Conservation (phyloP, 1,140 invertebrate genomes). For the Daktulosphaira vitifoliae region DNA sequence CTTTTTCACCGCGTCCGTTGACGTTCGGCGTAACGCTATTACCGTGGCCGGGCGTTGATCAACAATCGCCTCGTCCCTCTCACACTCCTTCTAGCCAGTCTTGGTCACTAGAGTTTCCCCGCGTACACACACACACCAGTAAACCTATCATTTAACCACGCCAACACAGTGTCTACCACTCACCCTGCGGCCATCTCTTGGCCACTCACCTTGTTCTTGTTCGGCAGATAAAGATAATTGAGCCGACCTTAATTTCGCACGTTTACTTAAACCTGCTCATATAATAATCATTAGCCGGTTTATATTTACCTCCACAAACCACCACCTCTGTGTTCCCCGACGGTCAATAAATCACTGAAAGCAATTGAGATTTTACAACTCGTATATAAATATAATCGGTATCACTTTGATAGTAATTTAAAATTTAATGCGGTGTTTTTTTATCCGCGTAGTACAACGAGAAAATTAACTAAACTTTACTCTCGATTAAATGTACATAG, state of each 20-base stretch:
- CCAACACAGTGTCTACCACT: neutral
- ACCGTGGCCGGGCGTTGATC: slow-evolving; percentile 19
- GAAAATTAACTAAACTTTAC: too few species aligned
- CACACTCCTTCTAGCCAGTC: too few species aligned
- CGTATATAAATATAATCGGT: too few species aligned
- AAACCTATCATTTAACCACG: slow-evolving; percentile 18
- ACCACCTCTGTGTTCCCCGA: too few species aligned
- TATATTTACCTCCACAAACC: neutral
- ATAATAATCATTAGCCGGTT: slow-evolving; percentile 8
- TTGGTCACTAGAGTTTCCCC: too few species aligned
- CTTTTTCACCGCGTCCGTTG: neutral
- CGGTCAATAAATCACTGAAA: too few species aligned
- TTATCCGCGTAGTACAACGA: too few species aligned
- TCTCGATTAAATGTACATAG: too few species aligned
- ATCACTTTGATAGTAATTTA: too few species aligned
- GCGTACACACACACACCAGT: neutral
- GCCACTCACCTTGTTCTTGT: neutral
- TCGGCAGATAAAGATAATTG: slow-evolving; percentile 7
- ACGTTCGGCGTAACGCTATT: neutral
- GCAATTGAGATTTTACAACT: too few species aligned
- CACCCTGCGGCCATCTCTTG: neutral
- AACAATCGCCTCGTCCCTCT: slow-evolving; percentile 2
- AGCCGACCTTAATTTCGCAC: slow-evolving; percentile 16
- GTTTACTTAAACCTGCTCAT: slow-evolving; percentile 10
- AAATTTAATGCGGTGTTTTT: too few species aligned